Evolutionary conservation across 1,140 invertebrate species (phyloP), one percentile per base, ranked within the genome.

Genomic region (Ylistrum balloti): DNA sequence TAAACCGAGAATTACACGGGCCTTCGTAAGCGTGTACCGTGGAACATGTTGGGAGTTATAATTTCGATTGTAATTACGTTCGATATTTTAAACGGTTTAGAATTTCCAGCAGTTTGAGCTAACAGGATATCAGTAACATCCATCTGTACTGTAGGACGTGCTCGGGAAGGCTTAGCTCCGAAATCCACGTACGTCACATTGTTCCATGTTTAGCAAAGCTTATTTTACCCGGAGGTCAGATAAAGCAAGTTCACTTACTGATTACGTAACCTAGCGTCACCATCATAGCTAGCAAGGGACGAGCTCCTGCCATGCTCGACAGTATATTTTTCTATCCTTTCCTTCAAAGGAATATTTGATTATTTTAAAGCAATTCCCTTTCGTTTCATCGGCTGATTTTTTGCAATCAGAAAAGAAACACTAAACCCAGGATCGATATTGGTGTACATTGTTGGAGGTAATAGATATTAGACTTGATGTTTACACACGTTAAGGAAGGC

Each of bases 141-240:
- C n/a, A 74, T 74, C 56, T 74, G 56, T 74, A 28, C 56, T 74
- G n/a, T 74, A 28, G 56, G 5, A 28, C 22, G 56, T 28, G 56
- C 9, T n/a, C 3, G 22, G 56, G 56, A 74, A 74, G 56, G 22
- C 56, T 28, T 74, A 74, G n/a, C n/a, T n/a, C 56, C 56, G 56
- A 74, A 5, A 28, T 74, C 56, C 5, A 74, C 22, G 9, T 74
- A 74, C 56, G n/a, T 74, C 56, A 74, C 56, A 74, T 28, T 28
- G 41, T 74, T 74, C 56, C 22, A n/a, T n/a, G 56, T 28, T 28
- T 74, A 74, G 28, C 22, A 28, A 74, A 74, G 56, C 56, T 74
- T n/a, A 74, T 74, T 74, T 74, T 74, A 74, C 56, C 56, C 56
- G 56, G n/a, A 22, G 56, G 56, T 74, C 56, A 74, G 56, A 74